Conservation (phyloP, 1,140 invertebrate species). For the Agrypnia vestita region DNA sequence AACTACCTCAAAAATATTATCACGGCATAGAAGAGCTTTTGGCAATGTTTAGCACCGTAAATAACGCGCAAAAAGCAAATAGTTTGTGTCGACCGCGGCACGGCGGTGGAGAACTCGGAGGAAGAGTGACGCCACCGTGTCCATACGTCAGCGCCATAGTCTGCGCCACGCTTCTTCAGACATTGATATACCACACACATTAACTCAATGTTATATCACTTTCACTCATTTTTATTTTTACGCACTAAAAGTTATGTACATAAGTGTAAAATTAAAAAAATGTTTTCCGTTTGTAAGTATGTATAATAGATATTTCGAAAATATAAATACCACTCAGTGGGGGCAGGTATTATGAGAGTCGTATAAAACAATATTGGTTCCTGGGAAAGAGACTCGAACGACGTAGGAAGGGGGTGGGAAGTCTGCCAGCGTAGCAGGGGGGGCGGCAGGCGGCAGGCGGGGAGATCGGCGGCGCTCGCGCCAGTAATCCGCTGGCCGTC, state of each 20-base stretch:
- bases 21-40: background rate
- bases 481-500: conserved; percentile 63
- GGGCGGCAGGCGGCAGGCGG: conserved; percentile 33
- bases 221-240: too few relatives aligned
- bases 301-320: too few relatives aligned
- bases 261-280: too few relatives aligned
- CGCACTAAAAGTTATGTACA: too few relatives aligned
- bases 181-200: too few relatives aligned
- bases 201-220: too few relatives aligned
- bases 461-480: conserved; percentile 53
- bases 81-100: conserved; percentile 15
- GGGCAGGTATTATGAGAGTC: background rate
- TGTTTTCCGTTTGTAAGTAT: too few relatives aligned
- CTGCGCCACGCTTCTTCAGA: too few relatives aligned
- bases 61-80: conserved; percentile 13
- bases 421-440: conserved; percentile 30
- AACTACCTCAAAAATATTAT: background rate
- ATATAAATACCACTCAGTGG: too few relatives aligned
- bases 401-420: conserved; percentile 15
- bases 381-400: background rate
- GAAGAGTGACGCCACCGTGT: conserved; percentile 36
- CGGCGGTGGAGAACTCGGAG: background rate
- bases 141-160: conserved; percentile 1
- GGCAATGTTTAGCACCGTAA: conserved; percentile 17
- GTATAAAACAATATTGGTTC: conserved; percentile 22